Evolutionary conservation across 2,888 invertebrate genomes (phyloP).

Genomic region (Chrysodeixis includens): DNA sequence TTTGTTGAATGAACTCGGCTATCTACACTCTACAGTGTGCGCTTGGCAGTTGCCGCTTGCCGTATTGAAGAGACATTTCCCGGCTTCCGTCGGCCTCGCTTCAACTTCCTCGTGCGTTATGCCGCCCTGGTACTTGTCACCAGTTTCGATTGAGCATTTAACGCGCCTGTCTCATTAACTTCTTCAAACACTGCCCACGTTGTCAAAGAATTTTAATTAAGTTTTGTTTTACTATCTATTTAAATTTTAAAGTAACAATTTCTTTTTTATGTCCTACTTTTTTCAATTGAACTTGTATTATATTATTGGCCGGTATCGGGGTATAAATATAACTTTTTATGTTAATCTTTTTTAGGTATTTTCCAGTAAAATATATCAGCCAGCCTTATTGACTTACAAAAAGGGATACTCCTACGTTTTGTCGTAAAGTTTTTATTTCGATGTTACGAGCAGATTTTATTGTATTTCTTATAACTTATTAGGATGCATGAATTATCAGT

Average conservation of each 20-base stretch:
- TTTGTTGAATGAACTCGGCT: conserved; percentile 51
- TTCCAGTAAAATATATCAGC: conserved; percentile 28
- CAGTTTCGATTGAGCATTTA: conserved; percentile 82
- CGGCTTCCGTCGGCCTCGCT: conserved; percentile 68
- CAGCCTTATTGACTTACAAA: conserved; percentile 49
- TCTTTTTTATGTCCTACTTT: conserved; percentile 9
- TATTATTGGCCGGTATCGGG: conserved; percentile 15
- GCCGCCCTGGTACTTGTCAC: conserved; percentile 85
- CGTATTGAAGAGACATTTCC: conserved; percentile 67
- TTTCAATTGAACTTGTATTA: conserved; percentile 15
- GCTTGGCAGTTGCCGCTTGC: conserved; percentile 50
- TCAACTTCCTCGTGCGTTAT: conserved; percentile 72
- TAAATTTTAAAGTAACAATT: conserved; percentile 29
- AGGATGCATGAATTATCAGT: not conserved
- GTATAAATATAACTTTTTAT: conserved; percentile 23
- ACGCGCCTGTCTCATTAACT: conserved; percentile 57
- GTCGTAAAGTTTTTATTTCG: conserved; percentile 20
- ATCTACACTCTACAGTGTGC: conserved; percentile 41
- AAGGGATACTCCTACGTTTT: conserved; percentile 38
- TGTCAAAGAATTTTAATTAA: conserved; percentile 35
- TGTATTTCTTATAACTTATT: not conserved
- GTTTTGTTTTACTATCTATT: conserved; percentile 39
- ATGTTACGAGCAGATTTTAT: not conserved
- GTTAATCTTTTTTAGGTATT: conserved; percentile 15
- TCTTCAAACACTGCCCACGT: conserved; percentile 23